Percentiles rank a stretch among this genome's conserved stretches.
These are phyloP conservation scores for Macropodus opercularis DNA, from an alignment of 2,797 vertebrate genomes.

Conservation along the genomic window DNA sequence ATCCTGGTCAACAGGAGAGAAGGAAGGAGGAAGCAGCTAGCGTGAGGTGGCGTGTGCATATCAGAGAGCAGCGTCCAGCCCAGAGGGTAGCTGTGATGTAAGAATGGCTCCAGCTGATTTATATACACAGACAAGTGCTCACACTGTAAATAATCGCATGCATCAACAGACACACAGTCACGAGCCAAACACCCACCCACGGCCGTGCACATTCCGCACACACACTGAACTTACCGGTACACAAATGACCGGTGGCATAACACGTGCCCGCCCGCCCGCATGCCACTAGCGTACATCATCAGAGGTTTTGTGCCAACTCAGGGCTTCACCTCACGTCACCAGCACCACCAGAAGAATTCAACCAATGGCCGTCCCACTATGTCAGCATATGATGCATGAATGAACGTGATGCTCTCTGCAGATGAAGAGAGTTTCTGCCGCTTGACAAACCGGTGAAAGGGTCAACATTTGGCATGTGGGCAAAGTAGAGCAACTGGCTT, in stretches of 20 bases:
- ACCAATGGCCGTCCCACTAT: background rate
- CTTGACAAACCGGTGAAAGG: no score
- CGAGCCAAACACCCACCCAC: slow-evolving; percentile 25
- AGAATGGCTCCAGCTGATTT: slow-evolving; percentile 66
- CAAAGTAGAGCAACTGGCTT: no score
- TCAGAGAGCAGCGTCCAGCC: slow-evolving; percentile 36
- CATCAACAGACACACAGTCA: slow-evolving; percentile 28
- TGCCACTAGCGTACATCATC: slow-evolving; percentile 1
- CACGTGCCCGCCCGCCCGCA: slow-evolving; percentile 22
- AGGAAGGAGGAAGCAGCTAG: slow-evolving; percentile 26
- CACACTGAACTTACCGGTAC: slow-evolving; percentile 31
- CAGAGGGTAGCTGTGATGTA: slow-evolving; percentile 60
- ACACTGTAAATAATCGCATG: slow-evolving; percentile 57
- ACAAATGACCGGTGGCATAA: slow-evolving; percentile 36
- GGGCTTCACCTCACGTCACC: slow-evolving; percentile 33
- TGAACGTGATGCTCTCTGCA: background rate
- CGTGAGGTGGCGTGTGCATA: slow-evolving; percentile 26
- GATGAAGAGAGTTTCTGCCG: slow-evolving; percentile 8
- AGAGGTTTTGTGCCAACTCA: slow-evolving; percentile 25
- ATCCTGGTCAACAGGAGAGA: slow-evolving; percentile 13
- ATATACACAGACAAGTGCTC: slow-evolving; percentile 70
- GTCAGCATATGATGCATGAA: slow-evolving; percentile 1
- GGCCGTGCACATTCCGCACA: slow-evolving; percentile 5
- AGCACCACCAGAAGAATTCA: slow-evolving; percentile 22
- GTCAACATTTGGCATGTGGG: no score